Base-by-base conservation (phyloP, 2,888 invertebrate genomes). In the Hydraecia micacea region DNA sequence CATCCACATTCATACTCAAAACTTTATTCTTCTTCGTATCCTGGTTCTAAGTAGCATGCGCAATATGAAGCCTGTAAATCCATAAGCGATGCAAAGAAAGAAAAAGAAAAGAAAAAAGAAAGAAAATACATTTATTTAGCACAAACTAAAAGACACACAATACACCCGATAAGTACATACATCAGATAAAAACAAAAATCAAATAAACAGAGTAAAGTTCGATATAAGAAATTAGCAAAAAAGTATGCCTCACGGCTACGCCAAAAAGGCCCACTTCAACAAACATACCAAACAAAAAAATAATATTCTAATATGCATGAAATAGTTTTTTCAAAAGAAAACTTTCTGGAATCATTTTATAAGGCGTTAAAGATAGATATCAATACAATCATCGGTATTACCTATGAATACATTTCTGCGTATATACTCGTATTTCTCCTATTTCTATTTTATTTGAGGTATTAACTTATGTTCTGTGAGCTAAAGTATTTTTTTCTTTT, bases 401-500 rank as follows among this genome's bases (percentile, higher is more conserved):
- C 25, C 18, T 32, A 32, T 15, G 83, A 67, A 67, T 42, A 67
- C 2, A 55, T 62, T 49, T 55, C 36, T 52, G 5, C 2, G 49
- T 52, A 70, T 36, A 55, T 55, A 70, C n/a, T n/a, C 32, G 25
- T 52, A 55, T 55, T 55, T n/a, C 9, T 32, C 1, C 2, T 5
- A 15, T 62, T 21, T n/a, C 7, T 73, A 49, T 49, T 62, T 52
- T 63, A 68, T 72, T 63, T 36, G 39, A 28, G 15, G 62, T 62
- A 49, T 81, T 73, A 69, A 76, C 46, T 55, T 39, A 58, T 42
- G 21, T 75, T 70, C 52, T 63, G 49, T 39, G 18, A 70, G 15
- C 49, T 77, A 65, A 73, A 52, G 13, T 39, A 36, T 67, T 63
- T 62, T 77, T 69, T 75, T 62, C 39, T 74, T 72, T 76, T 76